Base-by-base conservation (phyloP, 2,888 invertebrate species). In the Formica aserva region DNA sequence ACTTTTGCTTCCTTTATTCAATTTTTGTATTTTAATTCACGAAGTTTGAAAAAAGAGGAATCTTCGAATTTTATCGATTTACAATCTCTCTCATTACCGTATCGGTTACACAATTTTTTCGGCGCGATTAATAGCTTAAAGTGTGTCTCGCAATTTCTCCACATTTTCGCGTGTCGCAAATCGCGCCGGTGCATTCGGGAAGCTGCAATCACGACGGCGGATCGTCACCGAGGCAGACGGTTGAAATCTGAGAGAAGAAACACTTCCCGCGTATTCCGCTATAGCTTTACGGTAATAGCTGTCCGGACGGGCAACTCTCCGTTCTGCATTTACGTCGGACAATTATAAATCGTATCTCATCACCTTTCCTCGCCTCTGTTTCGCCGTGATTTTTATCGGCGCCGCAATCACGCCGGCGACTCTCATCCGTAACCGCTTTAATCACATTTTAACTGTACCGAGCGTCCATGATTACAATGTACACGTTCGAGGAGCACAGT, bases 271-370 rank as follows among this genome's bases (percentile, higher is more conserved):
- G 32, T 52, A 29, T 52, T n/a, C 60, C 60, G 45, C 72, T 72
- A 48, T 32, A 60, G 71, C 45, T 60, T 80, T 35, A 45, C 72
- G 78, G 60, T 80, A 80, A 80, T 80, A 62, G 60, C 60, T 45
- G 71, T 35, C 60, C 60, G 72, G 35, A 35, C 57, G 72, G 32
- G 35, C 72, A 72, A 72, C 78, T 71, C 78, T 71, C 18, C 29
- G 77, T 78, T 78, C 78, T 72, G 78, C 78, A 72, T 60, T 80
- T 71, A 45, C 26, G 60, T 13, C 72, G 26, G 78, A 80, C 78
- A 80, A 80, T 80, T 80, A 80, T 80, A 80, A 80, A 72, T 80
- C 78, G 72, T 48, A 80, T 72, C 78, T 80, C 78, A 80, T 80
- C 78, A 62, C 72, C 78, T 80, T 60, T 80, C 78, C 72, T 80